Evolutionary conservation across 2,888 invertebrate species (phyloP), one percentile per base, ranked within the genome.

Genomic region (Parnassius apollo): DNA sequence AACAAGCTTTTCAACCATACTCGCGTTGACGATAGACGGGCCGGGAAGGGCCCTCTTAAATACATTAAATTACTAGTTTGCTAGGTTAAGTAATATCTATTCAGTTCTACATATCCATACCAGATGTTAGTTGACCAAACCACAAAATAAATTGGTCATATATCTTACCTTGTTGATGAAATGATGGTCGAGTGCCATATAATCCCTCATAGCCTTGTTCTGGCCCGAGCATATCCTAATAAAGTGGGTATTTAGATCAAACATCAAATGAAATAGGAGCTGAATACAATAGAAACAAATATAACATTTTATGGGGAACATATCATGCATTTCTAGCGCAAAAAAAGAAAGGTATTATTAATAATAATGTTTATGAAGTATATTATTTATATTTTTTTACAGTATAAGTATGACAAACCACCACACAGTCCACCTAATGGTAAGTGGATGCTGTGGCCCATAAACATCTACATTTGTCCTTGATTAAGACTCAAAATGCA

Each of bases 161-260:
- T 44, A 52, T 70, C 85, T 93, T 95, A 97, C 96, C 97, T 96
- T 95, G 95, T 73, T 96, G 96, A 81, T 96, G 96, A 92, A 96
- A 97, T 76, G 97, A 97, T 75, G 97, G 97, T 83, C 97, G 96
- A 87, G 97, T 97, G 82, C 96, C 96, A 91, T 98, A 98, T 93
- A 97, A 95, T 88, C 96, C 96, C 86, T 98, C 98, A 93, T 97
- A 98, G 81, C 96, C 95, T 92, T 97, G 97, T 88, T 98, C 98
- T 78, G 97, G 96, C 82, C 95, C 96, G 89, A 96, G 94, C 95
- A 97, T 96, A 90, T 97, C 98, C 97, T 97, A 94, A 65, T 84
- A 64, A 77, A 88, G 86, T 71, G 78, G 80, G 81, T 80, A 81
- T 71, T 82, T 76, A 75, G 74, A 78, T 71, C 72, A 78, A 76